These are phyloP conservation scores for Pseudoatta argentina DNA, from an alignment of 1,140 invertebrate genomes.

Conservation along the genomic window DNA sequence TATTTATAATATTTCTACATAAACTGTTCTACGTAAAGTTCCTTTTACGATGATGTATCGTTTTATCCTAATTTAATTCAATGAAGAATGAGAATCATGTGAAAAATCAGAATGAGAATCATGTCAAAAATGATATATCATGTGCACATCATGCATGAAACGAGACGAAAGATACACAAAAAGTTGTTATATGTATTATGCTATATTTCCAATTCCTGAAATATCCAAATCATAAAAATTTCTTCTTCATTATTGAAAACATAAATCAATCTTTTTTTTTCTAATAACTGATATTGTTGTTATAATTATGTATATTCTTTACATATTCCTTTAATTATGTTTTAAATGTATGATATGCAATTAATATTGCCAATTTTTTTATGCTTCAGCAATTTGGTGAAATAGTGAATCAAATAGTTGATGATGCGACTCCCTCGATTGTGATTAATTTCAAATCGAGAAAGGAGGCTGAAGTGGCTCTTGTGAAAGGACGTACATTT, in stretches of 20 bases:
- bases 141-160: too few relatives aligned
- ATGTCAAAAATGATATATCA: too few relatives aligned
- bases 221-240: not conserved
- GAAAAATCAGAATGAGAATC: too few relatives aligned
- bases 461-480: slow-evolving; percentile 91
- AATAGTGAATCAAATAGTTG: slow-evolving; percentile 90
- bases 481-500: slow-evolving; percentile 89
- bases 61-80: too few relatives aligned
- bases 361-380: slow-evolving; percentile 11
- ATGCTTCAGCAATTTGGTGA: slow-evolving; percentile 90
- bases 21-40: not conserved
- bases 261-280: not conserved
- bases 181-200: not conserved
- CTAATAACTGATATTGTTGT: not conserved
- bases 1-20: not conserved
- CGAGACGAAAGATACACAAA: not conserved
- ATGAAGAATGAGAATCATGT: too few relatives aligned
- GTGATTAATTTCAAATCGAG: slow-evolving; percentile 91
- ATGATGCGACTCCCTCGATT: slow-evolving; percentile 89
- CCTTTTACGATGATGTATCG: too few relatives aligned
- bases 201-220: not conserved
- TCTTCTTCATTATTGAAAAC: not conserved
- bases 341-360: not conserved
- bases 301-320: not conserved
- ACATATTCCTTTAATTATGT: not conserved